Base-by-base conservation (phyloP, 2,113 vertebrate species). In the Syngnathoides biaculeatus region DNA sequence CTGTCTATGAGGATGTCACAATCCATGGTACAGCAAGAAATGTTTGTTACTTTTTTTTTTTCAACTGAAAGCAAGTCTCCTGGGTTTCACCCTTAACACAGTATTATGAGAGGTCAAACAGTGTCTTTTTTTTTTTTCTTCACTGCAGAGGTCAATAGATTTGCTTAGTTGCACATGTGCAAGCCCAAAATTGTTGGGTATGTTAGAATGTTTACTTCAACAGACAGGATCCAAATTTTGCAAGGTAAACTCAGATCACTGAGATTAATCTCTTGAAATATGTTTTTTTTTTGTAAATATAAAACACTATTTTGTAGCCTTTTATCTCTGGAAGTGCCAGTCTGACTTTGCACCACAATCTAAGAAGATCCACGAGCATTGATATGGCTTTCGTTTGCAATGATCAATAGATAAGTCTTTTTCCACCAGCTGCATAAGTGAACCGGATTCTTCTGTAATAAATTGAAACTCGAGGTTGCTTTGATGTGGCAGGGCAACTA, bases 91-190 rank as follows among this genome's bases (percentile, higher is more conserved):
- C 86, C 64, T 81, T 72, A 52, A 72, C 64, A 69, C 89, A 90
- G 85, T 92, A 87, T 92, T 91, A 87, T 89, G 48, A 84, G 81
- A 72, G 69, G 77, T 82, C 81, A 90, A 76, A 79, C 69, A 2
- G 58, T 63, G 30, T 27, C 14, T 8, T 3, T 56, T 81, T 71
- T 40, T 59, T 65, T 71, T 62, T 62, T 70, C 55, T 59, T 2
- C 77, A 71, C 27, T 79, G 30, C 80, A 73, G 79, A 87, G 77
- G 66, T 73, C 64, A 72, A 70, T 24, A 71, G 39, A 69, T 79
- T 79, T 55, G 45, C 65, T 50, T 65, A 71, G 73, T 80, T 70
- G 78, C 74, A 30, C 22, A 20, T 47, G 42, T 66, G 43, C 30
- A 42, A 68, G 75, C 71, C 72, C 64, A 78, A 74, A 84, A 66